Percentiles rank a stretch among this genome's conserved stretches.
Evolutionary conservation across 2,888 invertebrate genomes (phyloP).

Genomic region (Biston stratarius): DNA sequence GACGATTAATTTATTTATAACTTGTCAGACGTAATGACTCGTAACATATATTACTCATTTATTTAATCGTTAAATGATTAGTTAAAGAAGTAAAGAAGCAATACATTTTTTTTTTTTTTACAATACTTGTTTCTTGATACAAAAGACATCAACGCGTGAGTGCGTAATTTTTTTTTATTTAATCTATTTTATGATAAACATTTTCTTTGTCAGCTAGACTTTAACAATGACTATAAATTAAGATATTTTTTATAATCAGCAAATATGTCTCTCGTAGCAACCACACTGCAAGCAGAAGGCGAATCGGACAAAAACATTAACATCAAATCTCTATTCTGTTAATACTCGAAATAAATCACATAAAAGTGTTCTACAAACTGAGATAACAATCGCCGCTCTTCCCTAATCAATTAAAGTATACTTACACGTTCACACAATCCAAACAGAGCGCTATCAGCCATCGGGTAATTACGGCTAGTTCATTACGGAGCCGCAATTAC

Average conservation of each 20-base stretch:
- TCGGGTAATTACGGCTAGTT: slow-evolving; percentile 23
- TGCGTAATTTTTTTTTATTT: neutral
- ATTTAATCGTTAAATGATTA: no score
- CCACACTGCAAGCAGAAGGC: no score
- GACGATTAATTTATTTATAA: no score
- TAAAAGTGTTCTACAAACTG: neutral
- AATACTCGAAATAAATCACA: no score
- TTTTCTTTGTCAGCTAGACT: no score
- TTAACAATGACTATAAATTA: neutral
- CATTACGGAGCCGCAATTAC: slow-evolving; percentile 20
- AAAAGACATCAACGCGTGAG: slow-evolving; percentile 43
- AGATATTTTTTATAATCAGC: neutral
- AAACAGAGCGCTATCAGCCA: slow-evolving; percentile 32
- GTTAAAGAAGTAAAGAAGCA: neutral
- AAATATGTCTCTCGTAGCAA: no score
- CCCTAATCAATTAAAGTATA: slow-evolving; percentile 30
- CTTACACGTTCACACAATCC: slow-evolving; percentile 36
- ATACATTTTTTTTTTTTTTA: no score
- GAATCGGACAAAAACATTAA: no score
- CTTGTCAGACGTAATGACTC: neutral
- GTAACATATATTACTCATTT: no score
- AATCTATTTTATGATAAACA: no score
- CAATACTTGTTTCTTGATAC: slow-evolving; percentile 22
- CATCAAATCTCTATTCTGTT: no score
- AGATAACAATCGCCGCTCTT: slow-evolving; percentile 9